Evolutionary conservation across 2,113 vertebrate species (phyloP).

Genomic region (Campylomormyrus numenius): DNA sequence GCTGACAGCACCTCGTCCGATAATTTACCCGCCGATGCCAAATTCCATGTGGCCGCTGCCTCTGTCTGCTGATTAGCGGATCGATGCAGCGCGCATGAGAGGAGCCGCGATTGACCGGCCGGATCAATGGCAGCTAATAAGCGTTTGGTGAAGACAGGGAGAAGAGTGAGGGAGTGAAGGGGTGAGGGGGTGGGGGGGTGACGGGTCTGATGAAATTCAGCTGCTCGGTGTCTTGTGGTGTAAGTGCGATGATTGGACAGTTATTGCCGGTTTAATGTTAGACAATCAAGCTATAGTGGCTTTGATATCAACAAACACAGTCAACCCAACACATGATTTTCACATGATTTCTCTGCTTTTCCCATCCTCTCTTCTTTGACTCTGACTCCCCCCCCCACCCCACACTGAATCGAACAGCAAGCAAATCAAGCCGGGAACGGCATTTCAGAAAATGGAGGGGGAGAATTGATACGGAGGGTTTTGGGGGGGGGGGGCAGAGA

Average conservation of each 20-base stretch:
- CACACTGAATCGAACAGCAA: conserved; percentile 55
- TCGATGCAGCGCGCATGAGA: conserved; percentile 98
- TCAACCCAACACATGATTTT: conserved; percentile 88
- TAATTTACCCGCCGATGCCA: conserved; percentile 94
- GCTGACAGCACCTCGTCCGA: conserved; percentile 93
- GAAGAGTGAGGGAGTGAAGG: conserved; percentile 54
- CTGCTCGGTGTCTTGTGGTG: conserved; percentile 87
- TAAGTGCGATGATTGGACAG: conserved; percentile 98
- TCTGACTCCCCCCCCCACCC: conserved; percentile 70
- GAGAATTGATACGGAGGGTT: conserved; percentile 55
- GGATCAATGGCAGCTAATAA: conserved; percentile 99
- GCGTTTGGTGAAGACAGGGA: conserved; percentile 82
- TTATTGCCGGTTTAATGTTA: conserved; percentile 99
- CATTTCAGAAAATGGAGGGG: conserved; percentile 65
- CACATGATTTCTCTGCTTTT: conserved; percentile 96
- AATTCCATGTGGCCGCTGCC: conserved; percentile 94
- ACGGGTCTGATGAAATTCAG: conserved; percentile 94
- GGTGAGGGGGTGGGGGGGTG: conserved; percentile 13
- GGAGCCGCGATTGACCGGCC: conserved; percentile 96
- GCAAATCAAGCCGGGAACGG: background rate
- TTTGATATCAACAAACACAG: conserved; percentile 99
- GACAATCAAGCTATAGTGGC: conserved; percentile 99
- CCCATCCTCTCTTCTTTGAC: conserved; percentile 84
- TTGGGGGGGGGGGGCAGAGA: background rate
- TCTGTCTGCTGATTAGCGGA: conserved; percentile 95